Conservation (phyloP, 2,888 invertebrate species). For the Orchestes rusci region DNA sequence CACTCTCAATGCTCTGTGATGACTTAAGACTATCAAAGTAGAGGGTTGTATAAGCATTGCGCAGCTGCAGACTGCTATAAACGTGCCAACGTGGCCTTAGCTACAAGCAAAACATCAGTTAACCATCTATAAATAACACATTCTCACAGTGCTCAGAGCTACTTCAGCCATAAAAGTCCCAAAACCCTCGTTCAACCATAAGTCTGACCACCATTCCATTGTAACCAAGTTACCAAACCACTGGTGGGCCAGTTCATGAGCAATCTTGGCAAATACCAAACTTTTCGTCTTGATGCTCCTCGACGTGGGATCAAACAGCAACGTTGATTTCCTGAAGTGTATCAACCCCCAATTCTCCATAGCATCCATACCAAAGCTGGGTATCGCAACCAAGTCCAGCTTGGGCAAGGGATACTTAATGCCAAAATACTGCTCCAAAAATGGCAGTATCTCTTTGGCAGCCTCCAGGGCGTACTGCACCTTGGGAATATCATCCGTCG, state of each 20-base stretch:
- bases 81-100: conserved; percentile 52
- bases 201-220: conserved; percentile 62
- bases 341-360: conserved; percentile 56
- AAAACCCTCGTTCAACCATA: conserved; percentile 70
- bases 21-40: conserved; percentile 50
- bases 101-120: conserved; percentile 38
- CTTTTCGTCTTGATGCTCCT: conserved; percentile 41
- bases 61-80: conserved; percentile 47
- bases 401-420: conserved; percentile 49
- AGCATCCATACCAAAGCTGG: conserved; percentile 50
- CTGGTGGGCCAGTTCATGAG: conserved; percentile 68
- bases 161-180: conserved; percentile 56
- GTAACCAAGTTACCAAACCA: conserved; percentile 70
- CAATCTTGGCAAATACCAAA: conserved; percentile 46
- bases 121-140: neutral
- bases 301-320: conserved; percentile 50
- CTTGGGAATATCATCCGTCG: conserved; percentile 35
- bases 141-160: conserved; percentile 48
- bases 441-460: conserved; percentile 47
- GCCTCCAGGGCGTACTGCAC: conserved; percentile 48
- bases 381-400: conserved; percentile 53
- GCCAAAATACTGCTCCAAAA: conserved; percentile 49
- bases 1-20: conserved; percentile 49
- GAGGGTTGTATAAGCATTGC: conserved; percentile 51
- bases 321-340: conserved; percentile 55